Base-by-base conservation (phyloP, 2,797 vertebrate species). In the Myotis myotis region DNA sequence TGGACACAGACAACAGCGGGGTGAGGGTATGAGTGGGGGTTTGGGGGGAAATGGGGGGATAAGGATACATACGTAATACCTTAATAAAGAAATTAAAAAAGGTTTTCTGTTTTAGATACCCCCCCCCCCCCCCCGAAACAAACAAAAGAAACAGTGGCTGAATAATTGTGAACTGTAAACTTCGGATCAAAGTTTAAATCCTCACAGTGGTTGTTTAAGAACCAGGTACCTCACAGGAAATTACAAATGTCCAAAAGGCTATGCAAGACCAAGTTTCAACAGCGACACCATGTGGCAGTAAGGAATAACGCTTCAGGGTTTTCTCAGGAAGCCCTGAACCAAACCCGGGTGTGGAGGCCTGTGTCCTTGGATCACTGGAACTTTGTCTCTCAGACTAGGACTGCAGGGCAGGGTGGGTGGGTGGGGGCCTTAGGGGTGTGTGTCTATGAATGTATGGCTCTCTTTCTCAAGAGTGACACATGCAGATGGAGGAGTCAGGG, bases 221-320 rank as follows among this genome's bases (percentile, higher is more conserved):
- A n/a, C 33, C 28, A 16, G 89, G 23, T 38, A 70, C n/a, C 55
- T 83, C 28, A 30, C 68, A 13, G 55, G 53, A 79, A 57, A 57
- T 28, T n/a, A 7, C 28, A 15, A 44, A n/a, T 28, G 79, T 81
- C 81, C 85, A 51, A 11, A 33, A 81, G 81, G 95, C 92, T 87
- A 57, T 33, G n/a, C 85, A n/a, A 60, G 87, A 51, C 60, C 76
- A 16, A 85, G 47, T 76, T 87, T 96, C 95, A 92, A 93, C 88
- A 97, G 85, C 36, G 49, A 79, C 94, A 51, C 57, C 92, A 51
- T 28, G 89, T 87, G 96, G 75, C 66, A 11, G 3, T 16, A 53
- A 86, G 23, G 7, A 23, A 13, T 51, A 88, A 95, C 49, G 3
- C 51, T 23, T 41, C 6, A 11, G 41, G 28, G 6, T 47, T 62